A percentile compares a stretch with the other conserved stretches of the same genome.
phyloP scores from a whole-genome alignment of 2,888 invertebrate species.

The Scaptomyza polygonia region DNA sequence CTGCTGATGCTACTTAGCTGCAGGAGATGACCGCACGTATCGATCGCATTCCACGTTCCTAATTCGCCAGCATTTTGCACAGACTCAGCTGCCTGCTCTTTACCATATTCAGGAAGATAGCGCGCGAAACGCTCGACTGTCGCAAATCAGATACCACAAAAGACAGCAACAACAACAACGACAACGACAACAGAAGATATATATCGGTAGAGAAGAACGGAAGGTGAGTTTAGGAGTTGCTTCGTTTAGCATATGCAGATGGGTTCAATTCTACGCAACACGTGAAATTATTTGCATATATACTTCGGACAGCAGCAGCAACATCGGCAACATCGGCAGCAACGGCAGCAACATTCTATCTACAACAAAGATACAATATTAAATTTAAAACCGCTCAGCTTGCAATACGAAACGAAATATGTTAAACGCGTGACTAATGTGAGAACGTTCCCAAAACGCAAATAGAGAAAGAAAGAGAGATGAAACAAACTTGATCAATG shows the following conservation, averaged over 20 bases:
- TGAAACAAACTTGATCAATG: constrained; percentile 60
- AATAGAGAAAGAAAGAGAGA: constrained; percentile 34
- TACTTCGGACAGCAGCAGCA: constrained; percentile 15
- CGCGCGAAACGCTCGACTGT: constrained; percentile 64
- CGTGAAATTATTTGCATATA: constrained; percentile 79
- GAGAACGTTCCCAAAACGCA: constrained; percentile 68
- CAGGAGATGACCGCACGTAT: constrained; percentile 77
- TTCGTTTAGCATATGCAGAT: constrained; percentile 76
- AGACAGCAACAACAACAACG: constrained; percentile 18
- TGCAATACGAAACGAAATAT: constrained; percentile 69
- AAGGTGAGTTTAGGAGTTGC: neutral
- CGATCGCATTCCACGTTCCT: constrained; percentile 81
- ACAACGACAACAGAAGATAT: neutral
- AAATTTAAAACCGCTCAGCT: constrained; percentile 70
- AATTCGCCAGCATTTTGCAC: constrained; percentile 76
- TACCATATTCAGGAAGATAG: constrained; percentile 76
- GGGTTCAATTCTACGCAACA: constrained; percentile 66
- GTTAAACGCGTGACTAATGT: constrained; percentile 81
- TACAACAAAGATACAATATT: constrained; percentile 74
- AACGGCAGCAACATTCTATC: constrained; percentile 26
- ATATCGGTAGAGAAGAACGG: too few relatives aligned
- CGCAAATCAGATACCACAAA: constrained; percentile 76
- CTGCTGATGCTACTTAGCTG: constrained; percentile 54
- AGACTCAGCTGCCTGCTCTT: constrained; percentile 38
- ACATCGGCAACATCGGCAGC: neutral